phyloP scores from a whole-genome alignment of 2,113 vertebrate genomes.

The Leuciscus idus region DNA sequence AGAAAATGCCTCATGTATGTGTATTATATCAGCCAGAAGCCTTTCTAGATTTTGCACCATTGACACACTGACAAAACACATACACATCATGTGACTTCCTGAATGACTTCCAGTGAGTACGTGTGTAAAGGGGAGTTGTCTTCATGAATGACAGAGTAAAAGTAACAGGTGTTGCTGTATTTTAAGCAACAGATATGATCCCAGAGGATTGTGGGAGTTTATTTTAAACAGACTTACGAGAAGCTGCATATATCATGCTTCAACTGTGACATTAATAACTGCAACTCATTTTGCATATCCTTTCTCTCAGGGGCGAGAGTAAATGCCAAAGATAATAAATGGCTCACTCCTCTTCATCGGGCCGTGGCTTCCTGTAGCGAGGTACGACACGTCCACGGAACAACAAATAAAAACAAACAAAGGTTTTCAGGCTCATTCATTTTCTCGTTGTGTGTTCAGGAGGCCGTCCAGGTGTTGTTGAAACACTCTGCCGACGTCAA shows the following conservation, averaged over 20 bases:
- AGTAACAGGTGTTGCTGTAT: conserved; percentile 57
- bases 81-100: conserved; percentile 26
- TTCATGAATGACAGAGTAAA: conserved; percentile 22
- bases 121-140: not conserved
- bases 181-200: conserved; percentile 45
- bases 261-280: not conserved
- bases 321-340: conserved; percentile 99
- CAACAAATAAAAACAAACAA: not conserved
- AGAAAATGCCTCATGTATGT: not conserved
- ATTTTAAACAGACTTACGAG: not conserved
- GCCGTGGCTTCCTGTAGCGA: conserved; percentile 98
- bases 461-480: conserved; percentile 95
- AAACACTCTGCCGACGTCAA: conserved; percentile 99
- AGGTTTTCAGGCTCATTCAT: not conserved
- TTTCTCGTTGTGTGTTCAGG: conserved; percentile 76
- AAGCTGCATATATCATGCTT: not conserved
- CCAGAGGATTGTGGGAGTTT: conserved; percentile 31
- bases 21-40: not conserved
- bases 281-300: not conserved
- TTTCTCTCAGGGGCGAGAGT: conserved; percentile 90
- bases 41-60: not conserved
- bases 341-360: conserved; percentile 98
- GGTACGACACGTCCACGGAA: conserved; percentile 74
- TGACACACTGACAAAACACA: conserved; percentile 28
- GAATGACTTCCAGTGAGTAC: conserved; percentile 3